Conservation (phyloP, 2,888 invertebrate genomes). For the Gibbula magus region DNA sequence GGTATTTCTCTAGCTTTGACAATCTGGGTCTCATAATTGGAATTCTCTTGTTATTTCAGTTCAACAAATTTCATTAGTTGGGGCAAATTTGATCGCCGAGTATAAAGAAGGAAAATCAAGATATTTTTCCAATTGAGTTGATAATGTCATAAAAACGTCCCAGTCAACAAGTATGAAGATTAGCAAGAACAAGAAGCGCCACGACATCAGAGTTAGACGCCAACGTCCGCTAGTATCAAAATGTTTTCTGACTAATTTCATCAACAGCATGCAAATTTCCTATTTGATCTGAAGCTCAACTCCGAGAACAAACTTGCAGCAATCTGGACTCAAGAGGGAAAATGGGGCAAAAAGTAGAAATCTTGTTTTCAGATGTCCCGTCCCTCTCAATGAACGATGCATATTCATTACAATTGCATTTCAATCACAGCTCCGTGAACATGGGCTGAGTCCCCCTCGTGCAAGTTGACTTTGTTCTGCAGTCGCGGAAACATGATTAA, state of each 20-base stretch:
- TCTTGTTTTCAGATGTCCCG: constrained; percentile 5
- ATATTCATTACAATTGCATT: constrained; percentile 13
- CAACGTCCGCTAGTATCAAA: not conserved
- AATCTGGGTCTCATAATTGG: not conserved
- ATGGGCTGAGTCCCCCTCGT: not conserved
- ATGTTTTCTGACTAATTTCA: constrained; percentile 7
- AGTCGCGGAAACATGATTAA: not conserved
- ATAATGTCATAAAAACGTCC: not conserved
- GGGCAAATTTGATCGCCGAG: not conserved
- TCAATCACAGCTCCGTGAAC: not conserved
- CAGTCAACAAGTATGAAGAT: not conserved
- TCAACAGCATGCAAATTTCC: constrained; percentile 10
- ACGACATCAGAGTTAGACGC: not conserved
- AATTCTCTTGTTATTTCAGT: not conserved
- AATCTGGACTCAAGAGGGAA: not conserved
- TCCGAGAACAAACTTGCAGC: not conserved
- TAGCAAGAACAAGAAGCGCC: not conserved
- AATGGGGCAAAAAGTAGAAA: not conserved
- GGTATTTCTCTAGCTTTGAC: no score
- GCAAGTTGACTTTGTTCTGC: constrained; percentile 2
- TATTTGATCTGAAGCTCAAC: not conserved
- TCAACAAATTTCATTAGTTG: constrained; percentile 4
- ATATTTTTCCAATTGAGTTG: constrained; percentile 11
- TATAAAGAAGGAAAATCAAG: not conserved
- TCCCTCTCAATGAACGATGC: not conserved